Base-by-base conservation (phyloP, 1,140 invertebrate genomes). In the Coboldia fuscipes region DNA sequence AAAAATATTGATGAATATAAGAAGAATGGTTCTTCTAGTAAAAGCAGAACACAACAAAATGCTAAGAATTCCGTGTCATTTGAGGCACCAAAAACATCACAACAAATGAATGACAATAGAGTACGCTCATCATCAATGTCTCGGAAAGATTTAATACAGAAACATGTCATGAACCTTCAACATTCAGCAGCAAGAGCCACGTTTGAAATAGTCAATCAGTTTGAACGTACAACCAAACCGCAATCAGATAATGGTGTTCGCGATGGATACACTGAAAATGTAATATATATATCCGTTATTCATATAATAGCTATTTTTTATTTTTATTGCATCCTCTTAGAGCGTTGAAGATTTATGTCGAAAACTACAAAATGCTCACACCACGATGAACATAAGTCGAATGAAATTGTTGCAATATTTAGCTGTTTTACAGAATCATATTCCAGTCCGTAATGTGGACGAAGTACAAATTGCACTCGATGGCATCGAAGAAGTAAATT, bases 321-420 rank as follows among this genome's bases (percentile, higher is more conserved):
- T 20, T 5, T 24, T 26, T 29, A 16, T 7, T 3, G 18, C 18
- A 17, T 0, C 13, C 16, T 32, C 21, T 3, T 19, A 61, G 58
- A 58, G 57, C 36, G 49, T 54, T 5, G 55, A 51, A 29, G 35
- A 57, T 4, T 28, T 61, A 14, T 42, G 48, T 7, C 34, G 49
- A 22, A 56, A 61, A 39, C 35, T 61, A 12, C 49, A 54, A 34
- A 54, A 60, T 36, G 52, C 52, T 3, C 49, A 53, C 24, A 52
- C 47, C 10, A 45, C 60, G 3, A 59, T 61, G 30, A 42, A 48
- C 13, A 46, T 61, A 20, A 49, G 52, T 3, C 42, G 48, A 9
- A 38, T 47, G 23, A 60, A 60, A 32, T 35, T 61, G 17, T 37
- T 43, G 10, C 48, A 48, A 9, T 61, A 61, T 43, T 36, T 57